Conservation (phyloP, 2,113 vertebrate species). For the Spea multiplicata region DNA sequence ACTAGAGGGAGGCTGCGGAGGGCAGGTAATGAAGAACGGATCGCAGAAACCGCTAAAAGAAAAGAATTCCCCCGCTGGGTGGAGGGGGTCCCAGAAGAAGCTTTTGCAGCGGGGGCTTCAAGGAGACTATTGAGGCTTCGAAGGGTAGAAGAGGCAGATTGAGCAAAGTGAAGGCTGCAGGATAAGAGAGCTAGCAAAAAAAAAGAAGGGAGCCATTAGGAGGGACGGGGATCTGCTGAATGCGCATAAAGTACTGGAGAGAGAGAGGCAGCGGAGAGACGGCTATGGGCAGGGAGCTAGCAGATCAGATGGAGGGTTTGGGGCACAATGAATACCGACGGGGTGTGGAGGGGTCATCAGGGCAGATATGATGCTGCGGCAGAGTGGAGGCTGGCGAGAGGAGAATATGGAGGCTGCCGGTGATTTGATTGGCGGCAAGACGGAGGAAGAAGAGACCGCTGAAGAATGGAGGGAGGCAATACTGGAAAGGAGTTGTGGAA, state of each 20-base stretch:
- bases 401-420: background rate
- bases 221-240: background rate
- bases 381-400: background rate
- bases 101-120: no score
- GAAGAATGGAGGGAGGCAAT: background rate
- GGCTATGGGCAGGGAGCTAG: conserved; percentile 59
- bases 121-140: background rate
- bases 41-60: no score
- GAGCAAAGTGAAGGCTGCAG: background rate
- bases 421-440: background rate
- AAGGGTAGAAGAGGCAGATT: background rate
- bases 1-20: no score
- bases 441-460: background rate
- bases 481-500: background rate
- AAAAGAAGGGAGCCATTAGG: background rate
- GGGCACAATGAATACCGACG: background rate
- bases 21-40: no score
- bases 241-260: background rate
- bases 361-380: background rate
- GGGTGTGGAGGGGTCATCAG: conserved; percentile 53
- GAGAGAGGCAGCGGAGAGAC: conserved; percentile 44
- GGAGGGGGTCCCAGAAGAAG: no score
- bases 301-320: no score
- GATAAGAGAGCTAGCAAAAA: background rate
- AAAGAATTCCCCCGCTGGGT: no score